phyloP scores from a whole-genome alignment of 2,113 vertebrate genomes.

The Cinclus cinclus region DNA sequence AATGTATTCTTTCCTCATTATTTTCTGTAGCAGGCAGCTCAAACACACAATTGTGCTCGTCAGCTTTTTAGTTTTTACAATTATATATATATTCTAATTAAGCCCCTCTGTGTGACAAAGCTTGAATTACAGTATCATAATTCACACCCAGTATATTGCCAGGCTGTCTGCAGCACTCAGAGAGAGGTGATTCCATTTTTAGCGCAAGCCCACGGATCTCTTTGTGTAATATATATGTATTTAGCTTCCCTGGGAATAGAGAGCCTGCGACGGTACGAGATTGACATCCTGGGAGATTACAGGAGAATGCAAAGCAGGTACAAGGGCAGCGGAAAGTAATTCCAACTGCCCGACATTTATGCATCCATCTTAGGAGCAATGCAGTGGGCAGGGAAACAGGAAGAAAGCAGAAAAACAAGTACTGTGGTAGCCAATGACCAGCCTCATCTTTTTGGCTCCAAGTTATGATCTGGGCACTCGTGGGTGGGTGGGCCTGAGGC shows the following conservation, averaged over 20 bases:
- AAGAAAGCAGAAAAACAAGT: background rate
- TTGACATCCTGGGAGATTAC: conserved; percentile 42
- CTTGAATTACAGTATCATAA: conserved; percentile 65
- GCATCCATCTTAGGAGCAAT: background rate
- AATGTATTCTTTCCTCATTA: conserved; percentile 57
- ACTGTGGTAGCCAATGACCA: background rate
- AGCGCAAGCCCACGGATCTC: conserved; percentile 10
- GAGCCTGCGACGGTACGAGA: background rate
- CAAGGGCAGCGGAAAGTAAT: conserved; percentile 14
- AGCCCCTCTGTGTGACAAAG: conserved; percentile 67
- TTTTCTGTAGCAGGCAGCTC: conserved; percentile 65
- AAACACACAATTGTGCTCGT: conserved; percentile 53
- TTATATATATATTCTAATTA: conserved; percentile 75
- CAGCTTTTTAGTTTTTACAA: conserved; percentile 50
- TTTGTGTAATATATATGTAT: conserved; percentile 31
- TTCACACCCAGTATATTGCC: conserved; percentile 47
- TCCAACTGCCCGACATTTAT: background rate
- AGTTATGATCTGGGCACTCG: fast-evolving
- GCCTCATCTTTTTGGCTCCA: background rate
- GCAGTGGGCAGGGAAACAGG: fast-evolving
- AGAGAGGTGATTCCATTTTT: conserved; percentile 38
- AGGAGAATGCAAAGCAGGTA: conserved; percentile 44
- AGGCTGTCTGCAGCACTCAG: conserved; percentile 9
- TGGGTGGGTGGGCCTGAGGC: too few relatives aligned
- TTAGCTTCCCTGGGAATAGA: conserved; percentile 33